Evolutionary conservation across 2,888 invertebrate genomes (phyloP).

Genomic region (Scaptomyza reducta): DNA sequence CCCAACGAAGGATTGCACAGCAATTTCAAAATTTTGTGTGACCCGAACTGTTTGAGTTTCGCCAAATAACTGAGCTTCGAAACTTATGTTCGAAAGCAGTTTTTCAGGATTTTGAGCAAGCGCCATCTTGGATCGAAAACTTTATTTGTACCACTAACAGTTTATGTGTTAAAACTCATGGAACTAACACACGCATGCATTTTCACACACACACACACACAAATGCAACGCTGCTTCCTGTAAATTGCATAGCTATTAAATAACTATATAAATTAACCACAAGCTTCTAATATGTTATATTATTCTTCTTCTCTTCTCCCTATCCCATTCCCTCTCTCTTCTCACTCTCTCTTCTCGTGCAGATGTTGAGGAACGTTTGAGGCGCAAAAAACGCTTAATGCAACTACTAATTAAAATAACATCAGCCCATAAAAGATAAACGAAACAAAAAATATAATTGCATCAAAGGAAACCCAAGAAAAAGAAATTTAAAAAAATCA

Average conservation of each 20-base stretch:
- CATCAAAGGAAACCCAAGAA: not conserved
- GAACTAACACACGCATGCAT: not conserved
- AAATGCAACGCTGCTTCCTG: slow-evolving; percentile 34
- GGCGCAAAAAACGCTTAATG: slow-evolving; percentile 13
- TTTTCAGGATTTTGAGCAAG: not conserved
- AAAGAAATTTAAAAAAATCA: not conserved
- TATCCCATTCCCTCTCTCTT: slow-evolving; percentile 29
- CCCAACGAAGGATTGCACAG: not conserved
- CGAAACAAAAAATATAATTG: not conserved
- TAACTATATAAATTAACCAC: slow-evolving; percentile 27
- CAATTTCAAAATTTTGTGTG: not conserved
- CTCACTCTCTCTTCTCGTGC: slow-evolving; percentile 27
- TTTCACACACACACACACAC: slow-evolving; percentile 5
- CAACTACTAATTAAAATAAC: slow-evolving; percentile 4
- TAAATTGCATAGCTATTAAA: slow-evolving; percentile 9
- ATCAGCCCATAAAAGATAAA: slow-evolving; percentile 1
- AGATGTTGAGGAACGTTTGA: slow-evolving; percentile 45
- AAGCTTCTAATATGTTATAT: slow-evolving; percentile 48
- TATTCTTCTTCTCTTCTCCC: slow-evolving; percentile 38
- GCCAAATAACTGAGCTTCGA: not conserved
- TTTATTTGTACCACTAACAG: no score
- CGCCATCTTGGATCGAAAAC: slow-evolving; percentile 4
- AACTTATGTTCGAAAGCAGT: not conserved
- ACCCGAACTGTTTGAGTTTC: not conserved
- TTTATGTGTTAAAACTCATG: not conserved